phyloP scores from a whole-genome alignment of 2,797 vertebrate genomes.

The Adelosebastes latens region DNA sequence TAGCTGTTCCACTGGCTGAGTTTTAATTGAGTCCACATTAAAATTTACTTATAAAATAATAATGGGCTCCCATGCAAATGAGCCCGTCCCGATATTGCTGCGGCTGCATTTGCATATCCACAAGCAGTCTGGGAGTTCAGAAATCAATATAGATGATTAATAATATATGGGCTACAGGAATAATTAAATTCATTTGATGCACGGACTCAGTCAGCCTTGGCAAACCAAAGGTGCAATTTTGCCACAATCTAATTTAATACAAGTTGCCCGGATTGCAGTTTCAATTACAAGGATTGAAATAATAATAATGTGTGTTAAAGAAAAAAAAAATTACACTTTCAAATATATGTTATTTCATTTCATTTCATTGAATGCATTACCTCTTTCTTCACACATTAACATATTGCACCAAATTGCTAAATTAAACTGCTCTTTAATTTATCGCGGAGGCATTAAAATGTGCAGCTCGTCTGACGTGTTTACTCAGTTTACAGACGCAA shows the following conservation, averaged over 20 bases:
- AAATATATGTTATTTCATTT: conserved; percentile 84
- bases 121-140: conserved; percentile 83
- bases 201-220: conserved; percentile 80
- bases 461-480: conserved; percentile 38
- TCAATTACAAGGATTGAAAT: conserved; percentile 81
- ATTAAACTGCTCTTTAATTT: conserved; percentile 78
- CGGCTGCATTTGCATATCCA: conserved; percentile 83
- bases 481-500: conserved; percentile 9
- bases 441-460: conserved; percentile 47
- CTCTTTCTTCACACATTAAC: conserved; percentile 72
- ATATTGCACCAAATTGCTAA: conserved; percentile 77
- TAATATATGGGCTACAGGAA: conserved; percentile 86
- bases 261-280: conserved; percentile 77
- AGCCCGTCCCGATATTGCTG: conserved; percentile 82
- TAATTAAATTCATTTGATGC: conserved; percentile 87
- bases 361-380: conserved; percentile 72
- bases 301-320: conserved; percentile 79
- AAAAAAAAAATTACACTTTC: conserved; percentile 80
- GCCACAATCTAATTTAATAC: conserved; percentile 81
- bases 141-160: conserved; percentile 90
- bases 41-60: conserved; percentile 89
- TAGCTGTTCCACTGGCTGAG: conserved; percentile 83
- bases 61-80: conserved; percentile 86
- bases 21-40: conserved; percentile 89
- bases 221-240: conserved; percentile 79